These are phyloP conservation scores for Nezara viridula DNA, from an alignment of 2,888 invertebrate genomes.

Conservation along the genomic window DNA sequence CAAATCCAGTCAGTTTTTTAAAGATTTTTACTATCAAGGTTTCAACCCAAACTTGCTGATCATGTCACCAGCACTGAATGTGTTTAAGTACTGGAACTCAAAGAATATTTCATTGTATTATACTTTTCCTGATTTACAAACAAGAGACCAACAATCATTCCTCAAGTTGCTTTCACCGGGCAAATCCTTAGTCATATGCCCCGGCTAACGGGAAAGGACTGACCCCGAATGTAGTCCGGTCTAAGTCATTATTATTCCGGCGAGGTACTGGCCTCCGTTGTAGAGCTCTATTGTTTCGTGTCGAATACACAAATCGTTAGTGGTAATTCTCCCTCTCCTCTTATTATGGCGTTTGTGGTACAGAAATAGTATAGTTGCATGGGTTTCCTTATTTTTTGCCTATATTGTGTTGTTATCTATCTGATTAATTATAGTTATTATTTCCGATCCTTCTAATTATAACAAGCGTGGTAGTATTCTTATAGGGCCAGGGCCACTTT, in stretches of 20 bases:
- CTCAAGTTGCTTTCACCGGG: slow-evolving; percentile 12
- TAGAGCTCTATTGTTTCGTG: slow-evolving; percentile 21
- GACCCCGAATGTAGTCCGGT: slow-evolving; percentile 44
- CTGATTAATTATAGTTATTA: no score
- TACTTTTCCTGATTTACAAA: not conserved
- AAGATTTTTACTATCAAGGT: no score
- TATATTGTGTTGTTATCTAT: not conserved
- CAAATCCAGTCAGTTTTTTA: no score
- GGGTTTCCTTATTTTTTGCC: not conserved
- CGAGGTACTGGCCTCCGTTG: not conserved
- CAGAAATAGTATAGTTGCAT: not conserved
- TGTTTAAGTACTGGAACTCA: no score
- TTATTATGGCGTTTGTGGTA: not conserved
- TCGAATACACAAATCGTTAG: slow-evolving; percentile 12
- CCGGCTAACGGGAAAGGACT: slow-evolving; percentile 29
- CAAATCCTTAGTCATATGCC: slow-evolving; percentile 33
- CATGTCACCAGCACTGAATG: no score
- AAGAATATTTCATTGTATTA: no score
- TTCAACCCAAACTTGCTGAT: no score
- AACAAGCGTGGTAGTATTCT: no score
- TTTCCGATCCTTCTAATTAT: no score
- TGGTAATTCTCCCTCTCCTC: not conserved
- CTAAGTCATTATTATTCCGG: slow-evolving; percentile 29
- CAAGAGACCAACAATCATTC: not conserved
- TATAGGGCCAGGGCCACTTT: no score